Evolutionary conservation across 1,140 invertebrate genomes (phyloP), one percentile per base, ranked within the genome.

Genomic region (Drosophila cardini): DNA sequence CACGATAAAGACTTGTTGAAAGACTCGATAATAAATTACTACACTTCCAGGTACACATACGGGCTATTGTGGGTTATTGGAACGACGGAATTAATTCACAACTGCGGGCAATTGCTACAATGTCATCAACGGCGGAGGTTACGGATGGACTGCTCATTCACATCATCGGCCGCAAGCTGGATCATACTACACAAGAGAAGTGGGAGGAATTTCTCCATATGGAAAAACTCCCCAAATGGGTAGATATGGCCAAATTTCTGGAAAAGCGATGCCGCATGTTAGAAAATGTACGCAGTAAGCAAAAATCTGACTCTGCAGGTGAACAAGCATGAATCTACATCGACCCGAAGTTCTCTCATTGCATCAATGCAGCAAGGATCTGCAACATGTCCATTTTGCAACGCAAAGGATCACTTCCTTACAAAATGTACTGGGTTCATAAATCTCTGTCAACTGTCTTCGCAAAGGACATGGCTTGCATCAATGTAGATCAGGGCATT

Each of bases 1-100:
- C 21, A 11, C 36, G 36, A 10, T 38, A 38, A 11, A 38, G 6
- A 9, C 36, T 38, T 38, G 3, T 38, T 9, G 0, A 9, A 11
- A 9, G 36, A 38, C 34, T 52, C n/a, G 48, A 32, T 32, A 52
- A 52, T 34, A 10, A 52, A 34, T 5, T 32, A 1, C 11, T 32
- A 2, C 48, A 32, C 13, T 52, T 52, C 26, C 3, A 52, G 48
- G 48, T 26, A 52, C 48, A 52, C 48, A 18, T 52, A 52, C 32
- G 15, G 13, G 21, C 48, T n/a, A 52, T 52, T 52, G 32, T 15
- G 7, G 30, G 48, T 5, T 52, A 18, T 10, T 18, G 16, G 16
- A 38, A 8, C 36, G 21, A 26, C 21, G 21, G 21, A 26, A 26
- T 26, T 2, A 26, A 26, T 26, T 26, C 21, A 26, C 21, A 26